Conservation (phyloP, 2,797 vertebrate species). For the Schizothorax lantsangensis region DNA sequence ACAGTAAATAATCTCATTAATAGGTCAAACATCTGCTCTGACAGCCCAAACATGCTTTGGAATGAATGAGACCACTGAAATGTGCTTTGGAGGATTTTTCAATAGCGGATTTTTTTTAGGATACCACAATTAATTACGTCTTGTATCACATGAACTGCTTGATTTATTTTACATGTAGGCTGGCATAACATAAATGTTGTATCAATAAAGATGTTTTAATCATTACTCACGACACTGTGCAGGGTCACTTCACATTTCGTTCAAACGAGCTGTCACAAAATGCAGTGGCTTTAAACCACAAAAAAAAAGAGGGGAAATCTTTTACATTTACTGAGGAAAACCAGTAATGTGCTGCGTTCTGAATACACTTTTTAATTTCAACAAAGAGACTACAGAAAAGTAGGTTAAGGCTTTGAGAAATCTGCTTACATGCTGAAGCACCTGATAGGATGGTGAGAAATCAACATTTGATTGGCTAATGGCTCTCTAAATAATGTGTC, state of each 20-base stretch:
- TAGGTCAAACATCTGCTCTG: slow-evolving; percentile 37
- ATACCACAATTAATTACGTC: background rate
- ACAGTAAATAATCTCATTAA: slow-evolving; percentile 47
- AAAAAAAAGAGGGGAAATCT: background rate
- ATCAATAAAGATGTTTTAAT: slow-evolving; percentile 21
- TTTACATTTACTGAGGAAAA: background rate
- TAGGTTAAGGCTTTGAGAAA: slow-evolving; percentile 53
- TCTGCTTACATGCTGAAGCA: slow-evolving; percentile 42
- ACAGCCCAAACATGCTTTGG: slow-evolving; percentile 41
- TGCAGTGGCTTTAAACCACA: background rate
- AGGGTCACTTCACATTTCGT: slow-evolving; percentile 15
- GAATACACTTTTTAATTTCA: slow-evolving; percentile 37
- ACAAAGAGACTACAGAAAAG: slow-evolving; percentile 43
- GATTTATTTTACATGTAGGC: slow-evolving; percentile 2
- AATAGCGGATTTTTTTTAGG: background rate
- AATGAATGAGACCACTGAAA: slow-evolving; percentile 40
- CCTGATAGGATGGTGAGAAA: slow-evolving; percentile 39
- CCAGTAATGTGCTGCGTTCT: background rate
- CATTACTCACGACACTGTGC: slow-evolving; percentile 11
- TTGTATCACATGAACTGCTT: background rate
- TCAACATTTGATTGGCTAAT: slow-evolving; percentile 44
- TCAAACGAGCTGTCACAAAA: slow-evolving; percentile 4
- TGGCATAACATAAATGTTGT: background rate
- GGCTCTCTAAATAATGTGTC: slow-evolving; percentile 26
- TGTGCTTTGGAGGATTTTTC: slow-evolving; percentile 15